Conservation (phyloP, 2,888 invertebrate species). For the Aspidiotus rigidus region DNA sequence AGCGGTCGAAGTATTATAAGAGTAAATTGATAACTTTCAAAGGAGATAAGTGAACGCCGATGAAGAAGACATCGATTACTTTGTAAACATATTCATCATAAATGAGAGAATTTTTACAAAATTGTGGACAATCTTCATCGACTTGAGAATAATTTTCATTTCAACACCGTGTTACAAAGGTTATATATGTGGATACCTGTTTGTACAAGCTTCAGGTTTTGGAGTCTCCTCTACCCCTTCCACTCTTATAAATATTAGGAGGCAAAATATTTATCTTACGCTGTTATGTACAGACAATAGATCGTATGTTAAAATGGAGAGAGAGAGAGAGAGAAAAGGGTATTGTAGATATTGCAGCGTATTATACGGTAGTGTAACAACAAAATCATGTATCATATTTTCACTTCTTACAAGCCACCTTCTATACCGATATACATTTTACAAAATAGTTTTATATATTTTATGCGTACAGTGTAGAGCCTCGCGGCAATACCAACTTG, state of each 20-base stretch:
- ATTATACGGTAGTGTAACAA: constrained; percentile 14
- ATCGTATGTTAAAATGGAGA: constrained; percentile 12
- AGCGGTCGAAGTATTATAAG: not conserved
- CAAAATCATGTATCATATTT: constrained; percentile 23
- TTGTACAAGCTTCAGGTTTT: no score
- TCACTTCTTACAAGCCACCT: constrained; percentile 10
- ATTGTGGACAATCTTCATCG: not conserved
- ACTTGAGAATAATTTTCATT: constrained; percentile 5
- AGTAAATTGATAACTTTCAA: constrained; percentile 7
- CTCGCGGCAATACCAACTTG: constrained; percentile 4
- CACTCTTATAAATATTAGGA: no score
- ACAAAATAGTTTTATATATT: not conserved
- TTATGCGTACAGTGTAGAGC: not conserved
- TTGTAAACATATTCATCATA: not conserved
- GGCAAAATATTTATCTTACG: no score
- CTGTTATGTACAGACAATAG: constrained; percentile 7
- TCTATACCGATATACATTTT: not conserved
- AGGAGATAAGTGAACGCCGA: not conserved
- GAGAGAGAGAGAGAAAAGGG: not conserved
- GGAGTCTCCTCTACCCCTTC: no score
- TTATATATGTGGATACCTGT: no score
- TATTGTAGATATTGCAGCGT: constrained; percentile 3
- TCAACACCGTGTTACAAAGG: no score
- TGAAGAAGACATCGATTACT: not conserved
- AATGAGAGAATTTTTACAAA: no score